Conservation (phyloP, 2,888 invertebrate genomes). For the Habroteleia sp. region DNA sequence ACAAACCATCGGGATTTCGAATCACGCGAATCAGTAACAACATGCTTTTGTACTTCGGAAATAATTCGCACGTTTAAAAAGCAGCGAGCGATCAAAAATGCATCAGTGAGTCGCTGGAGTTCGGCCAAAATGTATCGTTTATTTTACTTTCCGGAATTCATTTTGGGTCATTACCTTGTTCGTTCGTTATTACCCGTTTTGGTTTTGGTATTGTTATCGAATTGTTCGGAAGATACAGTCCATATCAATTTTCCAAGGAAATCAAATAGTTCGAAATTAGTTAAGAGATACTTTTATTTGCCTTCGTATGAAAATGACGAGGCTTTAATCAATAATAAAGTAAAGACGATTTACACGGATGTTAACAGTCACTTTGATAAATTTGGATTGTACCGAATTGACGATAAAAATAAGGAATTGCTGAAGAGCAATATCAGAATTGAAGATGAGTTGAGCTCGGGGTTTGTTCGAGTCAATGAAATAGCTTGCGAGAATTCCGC, state of each 20-base stretch:
- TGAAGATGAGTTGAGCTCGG: slow-evolving; percentile 25
- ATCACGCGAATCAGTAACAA: slow-evolving; percentile 69
- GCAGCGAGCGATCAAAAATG: slow-evolving; percentile 44
- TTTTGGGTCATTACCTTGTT: slow-evolving; percentile 1
- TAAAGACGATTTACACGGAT: slow-evolving; percentile 50
- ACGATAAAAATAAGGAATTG: slow-evolving; percentile 5
- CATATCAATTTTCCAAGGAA: slow-evolving; percentile 68
- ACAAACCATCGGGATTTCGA: slow-evolving; percentile 70
- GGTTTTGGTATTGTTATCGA: neutral
- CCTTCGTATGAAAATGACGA: slow-evolving; percentile 67
- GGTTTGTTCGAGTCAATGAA: slow-evolving; percentile 66
- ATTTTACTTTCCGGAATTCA: slow-evolving; percentile 1
- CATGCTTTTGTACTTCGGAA: slow-evolving; percentile 50
- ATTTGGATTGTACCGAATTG: slow-evolving; percentile 8
- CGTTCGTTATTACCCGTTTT: neutral
- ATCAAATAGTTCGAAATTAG: slow-evolving; percentile 57
- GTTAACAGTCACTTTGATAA: slow-evolving; percentile 8
- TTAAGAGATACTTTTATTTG: slow-evolving; percentile 65
- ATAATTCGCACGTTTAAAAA: slow-evolving; percentile 71
- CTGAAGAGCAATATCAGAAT: slow-evolving; percentile 2
- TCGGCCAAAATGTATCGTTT: slow-evolving; percentile 32
- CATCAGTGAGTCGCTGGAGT: slow-evolving; percentile 33
- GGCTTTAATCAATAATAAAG: slow-evolving; percentile 70
- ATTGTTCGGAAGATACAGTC: slow-evolving; percentile 56
- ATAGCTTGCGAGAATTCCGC: slow-evolving; percentile 72